phyloP scores from a whole-genome alignment of 2,888 invertebrate genomes.

The Pyralis farinalis region DNA sequence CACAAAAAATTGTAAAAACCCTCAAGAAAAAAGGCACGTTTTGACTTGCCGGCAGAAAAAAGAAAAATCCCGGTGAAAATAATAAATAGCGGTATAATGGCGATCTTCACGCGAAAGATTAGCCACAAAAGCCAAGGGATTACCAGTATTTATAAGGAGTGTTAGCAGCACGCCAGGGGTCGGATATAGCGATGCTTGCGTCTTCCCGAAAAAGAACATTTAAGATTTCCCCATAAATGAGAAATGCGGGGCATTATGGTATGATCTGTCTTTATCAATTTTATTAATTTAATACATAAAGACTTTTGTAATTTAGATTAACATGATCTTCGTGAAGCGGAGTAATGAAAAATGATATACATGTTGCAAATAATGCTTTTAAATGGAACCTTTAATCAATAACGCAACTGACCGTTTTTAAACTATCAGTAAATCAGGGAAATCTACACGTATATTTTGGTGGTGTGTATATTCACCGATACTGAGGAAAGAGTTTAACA shows the following conservation, averaged over 20 bases:
- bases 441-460: too few relatives aligned
- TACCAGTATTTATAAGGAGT: conserved; percentile 78
- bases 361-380: too few relatives aligned
- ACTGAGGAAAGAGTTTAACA: too few relatives aligned
- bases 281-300: too few relatives aligned
- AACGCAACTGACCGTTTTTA: too few relatives aligned
- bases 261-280: too few relatives aligned
- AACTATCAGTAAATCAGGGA: too few relatives aligned
- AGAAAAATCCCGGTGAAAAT: conserved; percentile 67
- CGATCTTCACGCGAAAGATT: conserved; percentile 78
- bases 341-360: too few relatives aligned
- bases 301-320: too few relatives aligned
- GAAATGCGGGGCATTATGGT: background rate
- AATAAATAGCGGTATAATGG: conserved; percentile 78
- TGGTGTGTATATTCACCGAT: too few relatives aligned
- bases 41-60: conserved; percentile 51
- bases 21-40: conserved; percentile 1
- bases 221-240: background rate
- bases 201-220: conserved; percentile 3
- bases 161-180: conserved; percentile 65
- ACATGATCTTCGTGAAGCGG: too few relatives aligned
- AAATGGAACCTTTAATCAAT: too few relatives aligned
- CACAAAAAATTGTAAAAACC: conserved; percentile 10
- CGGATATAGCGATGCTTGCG: conserved; percentile 24
- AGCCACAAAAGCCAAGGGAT: conserved; percentile 75